Conservation (phyloP, 2,113 vertebrate genomes). For the Callionymus lyra region DNA sequence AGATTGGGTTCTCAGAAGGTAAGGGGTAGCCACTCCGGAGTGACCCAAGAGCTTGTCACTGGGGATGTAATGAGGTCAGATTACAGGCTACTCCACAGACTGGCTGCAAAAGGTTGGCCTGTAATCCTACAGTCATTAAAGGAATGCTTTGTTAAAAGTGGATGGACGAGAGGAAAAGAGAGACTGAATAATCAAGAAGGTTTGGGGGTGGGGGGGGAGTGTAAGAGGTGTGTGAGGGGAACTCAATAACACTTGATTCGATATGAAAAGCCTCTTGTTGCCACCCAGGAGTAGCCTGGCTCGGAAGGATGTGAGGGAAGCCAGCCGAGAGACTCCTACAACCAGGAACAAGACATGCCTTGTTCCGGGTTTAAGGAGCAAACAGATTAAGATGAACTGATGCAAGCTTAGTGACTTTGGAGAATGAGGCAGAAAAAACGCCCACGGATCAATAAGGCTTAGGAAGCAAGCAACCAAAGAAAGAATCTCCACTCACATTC, state of each 20-base stretch:
- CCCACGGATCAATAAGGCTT: conserved; percentile 69
- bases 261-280: conserved; percentile 70
- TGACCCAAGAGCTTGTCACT: conserved; percentile 65
- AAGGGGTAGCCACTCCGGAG: conserved; percentile 56
- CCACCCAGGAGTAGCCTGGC: conserved; percentile 67
- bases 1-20: conserved; percentile 45
- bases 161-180: conserved; percentile 46
- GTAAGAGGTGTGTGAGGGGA: conserved; percentile 58
- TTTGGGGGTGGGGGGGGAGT: conserved; percentile 45
- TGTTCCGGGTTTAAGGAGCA: conserved; percentile 72
- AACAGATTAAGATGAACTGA: conserved; percentile 72
- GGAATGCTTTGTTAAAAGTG: conserved; percentile 65
- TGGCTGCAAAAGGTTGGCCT: conserved; percentile 66
- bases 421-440: conserved; percentile 56
- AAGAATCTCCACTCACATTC: conserved; percentile 52
- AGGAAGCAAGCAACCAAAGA: conserved; percentile 57
- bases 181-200: conserved; percentile 29
- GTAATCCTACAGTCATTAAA: conserved; percentile 72
- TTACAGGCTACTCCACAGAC: conserved; percentile 67
- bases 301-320: conserved; percentile 65
- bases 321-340: conserved; percentile 63
- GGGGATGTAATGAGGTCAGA: conserved; percentile 75
- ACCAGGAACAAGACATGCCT: conserved; percentile 70
- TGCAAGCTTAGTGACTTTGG: conserved; percentile 69
- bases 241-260: conserved; percentile 75